phyloP scores from a whole-genome alignment of 53 echinoderm and acorn worm genomes.

The Holothuria scabra region DNA sequence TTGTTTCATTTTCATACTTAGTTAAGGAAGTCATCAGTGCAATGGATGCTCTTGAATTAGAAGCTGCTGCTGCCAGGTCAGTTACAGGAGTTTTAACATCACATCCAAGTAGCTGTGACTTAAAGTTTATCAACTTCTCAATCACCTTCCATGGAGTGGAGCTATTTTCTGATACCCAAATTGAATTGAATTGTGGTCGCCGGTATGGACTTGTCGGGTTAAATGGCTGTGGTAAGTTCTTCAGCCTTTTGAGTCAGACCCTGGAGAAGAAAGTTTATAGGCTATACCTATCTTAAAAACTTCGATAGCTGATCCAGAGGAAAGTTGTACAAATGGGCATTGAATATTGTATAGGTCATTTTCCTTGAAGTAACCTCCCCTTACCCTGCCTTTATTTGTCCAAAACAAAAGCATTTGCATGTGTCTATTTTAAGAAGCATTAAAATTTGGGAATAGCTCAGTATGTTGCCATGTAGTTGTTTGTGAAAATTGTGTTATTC shows the following conservation, averaged over 20 bases:
- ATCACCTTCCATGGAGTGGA: conserved; percentile 94
- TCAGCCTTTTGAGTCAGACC: not conserved
- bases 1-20: not conserved
- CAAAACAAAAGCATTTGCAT: no score
- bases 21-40: conserved; percentile 69
- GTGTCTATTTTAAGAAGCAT: no score
- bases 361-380: no score
- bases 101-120: conserved; percentile 84
- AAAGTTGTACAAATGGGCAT: no score
- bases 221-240: conserved; percentile 89
- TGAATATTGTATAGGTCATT: no score
- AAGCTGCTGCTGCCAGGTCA: conserved; percentile 65
- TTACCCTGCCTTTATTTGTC: no score
- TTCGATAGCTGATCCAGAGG: no score
- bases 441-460: no score
- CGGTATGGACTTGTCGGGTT: conserved; percentile 87
- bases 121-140: conserved; percentile 88
- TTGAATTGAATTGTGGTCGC: conserved; percentile 87
- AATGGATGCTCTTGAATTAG: conserved; percentile 67
- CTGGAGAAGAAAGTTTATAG: not conserved
- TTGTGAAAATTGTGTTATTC: no score
- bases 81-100: conserved; percentile 84
- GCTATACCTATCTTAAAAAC: no score
- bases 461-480: no score
- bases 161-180: conserved; percentile 75